Conservation (phyloP, 2,113 vertebrate genomes). For the Oryzias javanicus region DNA sequence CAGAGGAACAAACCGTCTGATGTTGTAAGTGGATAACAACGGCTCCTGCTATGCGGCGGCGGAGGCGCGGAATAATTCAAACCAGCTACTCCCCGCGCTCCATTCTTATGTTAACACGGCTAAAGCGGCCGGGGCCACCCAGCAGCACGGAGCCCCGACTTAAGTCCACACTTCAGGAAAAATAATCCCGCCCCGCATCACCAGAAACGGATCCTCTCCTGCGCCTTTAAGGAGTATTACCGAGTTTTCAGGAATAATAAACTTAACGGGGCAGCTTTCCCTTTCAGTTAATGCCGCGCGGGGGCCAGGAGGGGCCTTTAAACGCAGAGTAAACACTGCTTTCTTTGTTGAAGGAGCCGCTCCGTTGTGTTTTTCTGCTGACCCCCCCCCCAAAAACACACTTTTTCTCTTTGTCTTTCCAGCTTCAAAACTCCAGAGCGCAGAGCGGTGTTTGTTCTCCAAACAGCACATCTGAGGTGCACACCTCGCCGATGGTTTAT, state of each 20-base stretch:
- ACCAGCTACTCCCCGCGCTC: slow-evolving; percentile 61
- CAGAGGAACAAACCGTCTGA: slow-evolving; percentile 67
- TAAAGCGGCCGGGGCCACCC: slow-evolving; percentile 78
- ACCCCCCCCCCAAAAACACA: slow-evolving; percentile 17
- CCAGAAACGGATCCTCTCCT: slow-evolving; percentile 51
- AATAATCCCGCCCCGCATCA: slow-evolving; percentile 70
- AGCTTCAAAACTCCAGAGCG: slow-evolving; percentile 30
- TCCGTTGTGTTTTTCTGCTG: slow-evolving; percentile 54
- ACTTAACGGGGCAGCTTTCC: slow-evolving; percentile 76
- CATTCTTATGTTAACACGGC: slow-evolving; percentile 83
- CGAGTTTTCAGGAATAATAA: slow-evolving; percentile 80
- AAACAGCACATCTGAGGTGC: slow-evolving; percentile 86
- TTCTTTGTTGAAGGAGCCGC: slow-evolving; percentile 77
- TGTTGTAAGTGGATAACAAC: slow-evolving; percentile 79
- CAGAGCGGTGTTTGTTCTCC: slow-evolving; percentile 76
- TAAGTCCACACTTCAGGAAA: slow-evolving; percentile 73
- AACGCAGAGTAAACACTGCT: slow-evolving; percentile 80
- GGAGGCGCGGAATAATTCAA: slow-evolving; percentile 75
- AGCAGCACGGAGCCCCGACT: slow-evolving; percentile 73
- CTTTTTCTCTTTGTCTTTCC: slow-evolving; percentile 32
- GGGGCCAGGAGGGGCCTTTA: slow-evolving; percentile 70
- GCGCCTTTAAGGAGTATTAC: slow-evolving; percentile 76
- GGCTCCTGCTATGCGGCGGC: slow-evolving; percentile 73
- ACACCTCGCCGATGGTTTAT: slow-evolving; percentile 93
- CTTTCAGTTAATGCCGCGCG: slow-evolving; percentile 68